Conservation (phyloP, 2,888 invertebrate species). For the Cryptus viduatorius region DNA sequence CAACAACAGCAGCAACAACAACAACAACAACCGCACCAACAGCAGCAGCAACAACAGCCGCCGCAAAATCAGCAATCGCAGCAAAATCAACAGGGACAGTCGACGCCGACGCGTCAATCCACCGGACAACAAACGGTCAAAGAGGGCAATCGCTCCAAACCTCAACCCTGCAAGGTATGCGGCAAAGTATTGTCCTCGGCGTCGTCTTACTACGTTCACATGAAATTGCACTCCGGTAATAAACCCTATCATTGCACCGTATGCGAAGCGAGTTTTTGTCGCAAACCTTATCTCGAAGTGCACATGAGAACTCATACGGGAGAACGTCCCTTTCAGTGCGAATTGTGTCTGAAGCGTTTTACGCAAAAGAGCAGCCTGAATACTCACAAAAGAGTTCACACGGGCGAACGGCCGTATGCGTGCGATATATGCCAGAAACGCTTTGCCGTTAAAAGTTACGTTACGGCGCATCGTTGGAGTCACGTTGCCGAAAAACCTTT, state of each 20-base stretch:
- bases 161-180: slow-evolving; percentile 92
- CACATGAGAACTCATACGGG: slow-evolving; percentile 93
- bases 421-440: slow-evolving; percentile 93
- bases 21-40: slow-evolving; percentile 67
- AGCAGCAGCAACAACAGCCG: slow-evolving; percentile 85
- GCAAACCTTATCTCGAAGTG: slow-evolving; percentile 93
- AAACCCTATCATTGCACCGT: slow-evolving; percentile 92
- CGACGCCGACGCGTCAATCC: slow-evolving; percentile 80
- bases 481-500: slow-evolving; percentile 92
- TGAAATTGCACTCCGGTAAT: slow-evolving; percentile 93
- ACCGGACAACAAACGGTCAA: slow-evolving; percentile 82
- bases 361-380: slow-evolving; percentile 93
- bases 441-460: slow-evolving; percentile 93
- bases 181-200: slow-evolving; percentile 92
- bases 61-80: slow-evolving; percentile 70
- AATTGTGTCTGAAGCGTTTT: slow-evolving; percentile 91
- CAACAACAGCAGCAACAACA: slow-evolving; percentile 69
- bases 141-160: slow-evolving; percentile 87
- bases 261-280: slow-evolving; percentile 92
- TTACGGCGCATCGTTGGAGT: slow-evolving; percentile 93
- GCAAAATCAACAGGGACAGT: slow-evolving; percentile 68
- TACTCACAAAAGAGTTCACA: slow-evolving; percentile 93
- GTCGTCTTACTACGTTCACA: slow-evolving; percentile 93
- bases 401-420: slow-evolving; percentile 92
- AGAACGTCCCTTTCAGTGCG: slow-evolving; percentile 91